Conservation (phyloP, 2,888 invertebrate species). For the Eupithecia pulchellata region DNA sequence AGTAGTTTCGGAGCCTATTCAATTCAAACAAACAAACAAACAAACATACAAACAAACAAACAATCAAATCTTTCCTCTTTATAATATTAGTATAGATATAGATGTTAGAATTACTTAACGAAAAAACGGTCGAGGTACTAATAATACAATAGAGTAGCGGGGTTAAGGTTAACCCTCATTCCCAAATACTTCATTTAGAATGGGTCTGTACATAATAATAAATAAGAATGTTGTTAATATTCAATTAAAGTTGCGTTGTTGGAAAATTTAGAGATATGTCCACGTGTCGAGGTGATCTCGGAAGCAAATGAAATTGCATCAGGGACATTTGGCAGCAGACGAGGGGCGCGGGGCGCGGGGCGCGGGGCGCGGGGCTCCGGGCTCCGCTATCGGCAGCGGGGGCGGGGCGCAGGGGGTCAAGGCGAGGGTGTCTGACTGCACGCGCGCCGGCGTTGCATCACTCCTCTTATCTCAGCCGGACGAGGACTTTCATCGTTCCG, state of each 20-base stretch:
- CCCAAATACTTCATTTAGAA: neutral
- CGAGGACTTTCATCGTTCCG: neutral
- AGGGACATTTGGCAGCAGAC: neutral
- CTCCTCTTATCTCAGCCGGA: neutral
- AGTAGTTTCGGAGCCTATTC: no score
- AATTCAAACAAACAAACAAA: no score
- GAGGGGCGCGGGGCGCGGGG: no score
- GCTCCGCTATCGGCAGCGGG: neutral
- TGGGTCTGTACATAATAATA: neutral
- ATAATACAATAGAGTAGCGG: no score
- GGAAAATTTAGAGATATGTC: neutral
- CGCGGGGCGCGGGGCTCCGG: no score
- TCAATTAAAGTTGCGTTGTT: neutral
- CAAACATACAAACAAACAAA: no score
- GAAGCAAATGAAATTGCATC: conserved; percentile 5
- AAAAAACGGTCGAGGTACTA: no score
- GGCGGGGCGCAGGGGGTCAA: no score
- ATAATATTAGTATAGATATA: no score
- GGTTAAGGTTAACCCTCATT: neutral
- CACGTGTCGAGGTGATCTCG: neutral
- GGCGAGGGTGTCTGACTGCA: neutral
- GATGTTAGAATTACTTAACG: no score
- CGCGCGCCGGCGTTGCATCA: neutral
- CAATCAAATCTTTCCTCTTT: no score
- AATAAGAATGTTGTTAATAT: neutral